Evolutionary conservation across 2,113 vertebrate genomes (phyloP).

Genomic region (Austrofundulus limnaeus): DNA sequence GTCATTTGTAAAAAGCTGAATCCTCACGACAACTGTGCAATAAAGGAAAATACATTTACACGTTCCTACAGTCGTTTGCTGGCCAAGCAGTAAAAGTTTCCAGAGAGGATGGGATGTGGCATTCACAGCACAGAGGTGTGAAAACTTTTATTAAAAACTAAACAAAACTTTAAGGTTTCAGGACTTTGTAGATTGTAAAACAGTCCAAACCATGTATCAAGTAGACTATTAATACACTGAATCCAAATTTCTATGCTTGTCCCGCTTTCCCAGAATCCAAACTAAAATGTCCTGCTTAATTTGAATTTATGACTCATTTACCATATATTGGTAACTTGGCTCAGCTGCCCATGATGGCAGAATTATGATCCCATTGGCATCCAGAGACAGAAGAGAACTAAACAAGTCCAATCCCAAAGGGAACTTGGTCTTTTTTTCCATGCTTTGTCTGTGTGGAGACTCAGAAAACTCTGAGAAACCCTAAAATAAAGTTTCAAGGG

Average conservation of each 20-base stretch:
- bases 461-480: not conserved
- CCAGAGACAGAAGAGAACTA: not conserved
- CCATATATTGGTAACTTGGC: not conserved
- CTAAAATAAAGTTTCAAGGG: not conserved
- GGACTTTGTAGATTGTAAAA: too few species aligned
- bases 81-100: rapidly evolving
- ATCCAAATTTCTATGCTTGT: not conserved
- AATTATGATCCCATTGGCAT: not conserved
- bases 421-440: not conserved
- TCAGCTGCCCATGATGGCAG: not conserved
- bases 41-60: too few species aligned
- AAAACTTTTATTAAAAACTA: too few species aligned
- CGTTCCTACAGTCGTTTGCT: not conserved
- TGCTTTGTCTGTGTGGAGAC: not conserved
- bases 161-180: too few species aligned
- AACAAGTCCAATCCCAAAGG: not conserved
- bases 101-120: not conserved
- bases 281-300: not conserved
- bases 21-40: not conserved
- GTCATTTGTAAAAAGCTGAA: not conserved
- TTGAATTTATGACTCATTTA: not conserved
- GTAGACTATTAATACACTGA: too few species aligned
- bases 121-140: not conserved
- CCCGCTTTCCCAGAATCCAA: not conserved
- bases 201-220: too few species aligned